A percentile compares a stretch with the other conserved stretches of the same genome.
These are phyloP conservation scores for Chaenodraco wilsoni DNA, from an alignment of 2,797 vertebrate species.

Conservation along the genomic window DNA sequence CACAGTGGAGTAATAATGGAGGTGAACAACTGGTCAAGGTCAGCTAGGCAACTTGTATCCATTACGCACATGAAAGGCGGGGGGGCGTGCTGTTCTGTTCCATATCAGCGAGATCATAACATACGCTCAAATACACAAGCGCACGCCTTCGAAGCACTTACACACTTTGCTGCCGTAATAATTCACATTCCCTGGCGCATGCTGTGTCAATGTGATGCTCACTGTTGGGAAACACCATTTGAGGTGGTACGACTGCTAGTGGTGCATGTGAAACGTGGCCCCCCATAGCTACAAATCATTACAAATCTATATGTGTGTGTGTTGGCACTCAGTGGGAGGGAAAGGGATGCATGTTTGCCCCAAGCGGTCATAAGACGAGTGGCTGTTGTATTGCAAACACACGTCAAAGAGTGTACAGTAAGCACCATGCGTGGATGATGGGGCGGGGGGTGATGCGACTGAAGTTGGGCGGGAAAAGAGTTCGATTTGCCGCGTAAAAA, in stretches of 20 bases:
- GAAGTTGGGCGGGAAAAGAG: not conserved
- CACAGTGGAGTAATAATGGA: conserved; percentile 37
- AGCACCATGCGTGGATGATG: not conserved
- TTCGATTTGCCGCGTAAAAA: not conserved
- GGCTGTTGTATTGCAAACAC: conserved; percentile 28
- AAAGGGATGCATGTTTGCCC: conserved; percentile 39
- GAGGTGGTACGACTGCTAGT: conserved; percentile 31
- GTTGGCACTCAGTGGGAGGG: conserved; percentile 54
- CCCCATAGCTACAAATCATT: conserved; percentile 70
- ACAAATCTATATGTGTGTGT: conserved; percentile 31
- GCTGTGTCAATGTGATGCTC: conserved; percentile 19
- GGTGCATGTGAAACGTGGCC: conserved; percentile 49
- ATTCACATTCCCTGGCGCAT: conserved; percentile 10
- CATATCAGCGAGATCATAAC: not conserved
- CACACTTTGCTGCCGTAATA: conserved; percentile 1
- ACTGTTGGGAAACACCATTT: conserved; percentile 53
- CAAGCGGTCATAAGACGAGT: conserved; percentile 23
- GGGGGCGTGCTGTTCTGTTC: not conserved
- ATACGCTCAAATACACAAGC: not conserved
- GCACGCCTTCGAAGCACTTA: not conserved
- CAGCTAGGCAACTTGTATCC: conserved; percentile 24
- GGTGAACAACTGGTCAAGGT: conserved; percentile 67
- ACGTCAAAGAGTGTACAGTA: conserved; percentile 24
- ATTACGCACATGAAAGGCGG: conserved; percentile 1
- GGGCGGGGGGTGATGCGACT: not conserved